phyloP scores from a whole-genome alignment of 2,113 vertebrate genomes.

The Clinocottus analis region DNA sequence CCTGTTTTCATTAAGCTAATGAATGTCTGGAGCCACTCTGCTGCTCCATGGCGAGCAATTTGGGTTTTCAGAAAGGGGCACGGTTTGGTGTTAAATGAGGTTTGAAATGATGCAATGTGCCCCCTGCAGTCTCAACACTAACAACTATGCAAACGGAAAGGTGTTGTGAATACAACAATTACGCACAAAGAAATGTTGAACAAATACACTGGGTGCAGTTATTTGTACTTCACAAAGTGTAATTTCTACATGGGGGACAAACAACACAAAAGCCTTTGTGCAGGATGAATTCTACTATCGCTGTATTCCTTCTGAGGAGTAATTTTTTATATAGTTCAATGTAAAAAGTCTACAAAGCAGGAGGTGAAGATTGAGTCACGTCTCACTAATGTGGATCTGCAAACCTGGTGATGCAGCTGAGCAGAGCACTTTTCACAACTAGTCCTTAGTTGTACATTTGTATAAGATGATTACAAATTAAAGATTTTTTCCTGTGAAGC shows the following conservation, averaged over 20 bases:
- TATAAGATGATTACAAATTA: too few species aligned
- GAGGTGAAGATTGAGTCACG: constrained; percentile 11
- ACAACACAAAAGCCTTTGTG: background rate
- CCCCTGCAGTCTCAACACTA: constrained; percentile 72
- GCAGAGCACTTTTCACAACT: constrained; percentile 40
- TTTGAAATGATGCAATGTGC: constrained; percentile 81
- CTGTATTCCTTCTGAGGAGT: too few species aligned
- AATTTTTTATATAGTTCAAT: constrained; percentile 6
- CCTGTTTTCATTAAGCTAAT: constrained; percentile 87
- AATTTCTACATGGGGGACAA: background rate
- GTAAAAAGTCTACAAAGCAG: background rate
- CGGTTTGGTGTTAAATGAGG: constrained; percentile 82
- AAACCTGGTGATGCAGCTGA: constrained; percentile 35
- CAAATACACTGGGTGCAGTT: constrained; percentile 27
- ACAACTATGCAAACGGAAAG: constrained; percentile 50
- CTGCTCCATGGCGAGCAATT: constrained; percentile 77
- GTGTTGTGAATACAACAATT: constrained; percentile 49
- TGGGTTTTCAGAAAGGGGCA: constrained; percentile 76
- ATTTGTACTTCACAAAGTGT: constrained; percentile 18
- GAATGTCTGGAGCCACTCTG: constrained; percentile 83
- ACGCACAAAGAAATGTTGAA: constrained; percentile 36
- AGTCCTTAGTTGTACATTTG: constrained; percentile 14
- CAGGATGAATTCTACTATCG: too few species aligned
- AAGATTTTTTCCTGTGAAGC: too few species aligned
- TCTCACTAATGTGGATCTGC: constrained; percentile 17